Percentiles rank a stretch among this genome's conserved stretches.
phyloP scores from a whole-genome alignment of 2,888 invertebrate genomes.

The Theretra japonica region DNA sequence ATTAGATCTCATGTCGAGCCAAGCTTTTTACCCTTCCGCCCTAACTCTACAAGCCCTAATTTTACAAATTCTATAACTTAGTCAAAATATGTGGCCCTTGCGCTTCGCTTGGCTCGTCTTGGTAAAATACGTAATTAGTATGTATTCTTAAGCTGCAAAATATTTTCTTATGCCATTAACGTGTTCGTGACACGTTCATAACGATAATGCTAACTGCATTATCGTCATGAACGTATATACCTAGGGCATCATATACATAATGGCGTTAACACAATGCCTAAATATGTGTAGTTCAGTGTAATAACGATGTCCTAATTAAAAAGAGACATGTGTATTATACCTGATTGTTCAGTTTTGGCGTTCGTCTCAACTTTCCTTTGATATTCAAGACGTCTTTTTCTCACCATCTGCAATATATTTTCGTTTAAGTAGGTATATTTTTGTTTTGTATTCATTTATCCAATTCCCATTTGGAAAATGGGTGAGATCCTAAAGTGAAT shows the following conservation, averaged over 20 bases:
- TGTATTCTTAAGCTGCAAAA: not conserved
- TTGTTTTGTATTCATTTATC: not conserved
- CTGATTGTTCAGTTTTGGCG: slow-evolving; percentile 40
- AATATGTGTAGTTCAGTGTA: too few species aligned
- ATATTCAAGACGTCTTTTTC: slow-evolving; percentile 64
- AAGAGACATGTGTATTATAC: slow-evolving; percentile 36
- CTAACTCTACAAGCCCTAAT: too few species aligned
- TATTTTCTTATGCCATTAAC: not conserved
- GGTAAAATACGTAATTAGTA: not conserved
- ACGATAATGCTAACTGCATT: too few species aligned
- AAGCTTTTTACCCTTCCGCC: too few species aligned
- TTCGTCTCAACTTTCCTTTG: slow-evolving; percentile 52
- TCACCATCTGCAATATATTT: slow-evolving; percentile 63
- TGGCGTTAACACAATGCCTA: too few species aligned
- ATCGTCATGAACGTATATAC: not conserved
- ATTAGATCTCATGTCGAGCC: too few species aligned
- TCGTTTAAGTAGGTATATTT: not conserved
- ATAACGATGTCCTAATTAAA: too few species aligned
- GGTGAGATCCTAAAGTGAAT: too few species aligned
- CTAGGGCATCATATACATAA: not conserved
- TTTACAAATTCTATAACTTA: too few species aligned
- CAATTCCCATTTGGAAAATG: too few species aligned
- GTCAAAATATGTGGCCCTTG: too few species aligned
- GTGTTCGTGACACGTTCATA: not conserved
- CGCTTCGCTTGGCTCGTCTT: too few species aligned